Conservation (phyloP, 23 tunicate genomes). For the Trididemnum clinides region DNA sequence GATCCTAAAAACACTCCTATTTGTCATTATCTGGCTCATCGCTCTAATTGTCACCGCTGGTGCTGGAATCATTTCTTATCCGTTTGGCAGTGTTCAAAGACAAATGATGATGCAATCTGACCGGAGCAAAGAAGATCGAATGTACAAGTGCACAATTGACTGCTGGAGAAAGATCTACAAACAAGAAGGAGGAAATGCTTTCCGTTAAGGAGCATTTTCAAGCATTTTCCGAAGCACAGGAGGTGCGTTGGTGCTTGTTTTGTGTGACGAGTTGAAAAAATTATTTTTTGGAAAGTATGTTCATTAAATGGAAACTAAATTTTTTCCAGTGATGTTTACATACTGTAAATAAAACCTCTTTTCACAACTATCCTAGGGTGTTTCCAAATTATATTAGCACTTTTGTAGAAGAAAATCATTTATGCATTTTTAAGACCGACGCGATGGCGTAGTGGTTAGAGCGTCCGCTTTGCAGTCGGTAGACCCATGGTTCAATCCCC, state of each 20-base stretch:
- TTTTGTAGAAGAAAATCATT: no score
- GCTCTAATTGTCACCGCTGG: slow-evolving; percentile 65
- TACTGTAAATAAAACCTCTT: no score
- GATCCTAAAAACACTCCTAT: slow-evolving; percentile 70
- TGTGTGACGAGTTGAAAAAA: slow-evolving; percentile 44
- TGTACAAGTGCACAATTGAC: slow-evolving; percentile 71
- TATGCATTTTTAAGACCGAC: no score
- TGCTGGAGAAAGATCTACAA: slow-evolving; percentile 58
- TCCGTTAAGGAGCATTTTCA: slow-evolving; percentile 76
- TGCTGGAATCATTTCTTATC: slow-evolving; percentile 73
- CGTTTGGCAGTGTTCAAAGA: slow-evolving; percentile 65
- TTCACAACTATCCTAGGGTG: no score
- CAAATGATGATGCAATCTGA: slow-evolving; percentile 83
- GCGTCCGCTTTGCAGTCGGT: no score
- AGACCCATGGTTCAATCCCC: no score
- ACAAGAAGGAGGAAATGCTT: slow-evolving; percentile 47
- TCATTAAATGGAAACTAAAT: no score
- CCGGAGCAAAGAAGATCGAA: slow-evolving; percentile 39
- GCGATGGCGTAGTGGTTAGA: no score
- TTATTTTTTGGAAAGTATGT: slow-evolving; percentile 39
- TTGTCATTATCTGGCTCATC: slow-evolving; percentile 54
- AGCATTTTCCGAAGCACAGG: slow-evolving; percentile 59
- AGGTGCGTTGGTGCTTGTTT: slow-evolving; percentile 47
- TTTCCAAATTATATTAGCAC: no score
- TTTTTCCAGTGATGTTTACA: no score